Percentiles rank a stretch among this genome's conserved stretches.
These are phyloP conservation scores for Haemorhous mexicanus DNA, from an alignment of 2,113 vertebrate species.

Conservation along the genomic window DNA sequence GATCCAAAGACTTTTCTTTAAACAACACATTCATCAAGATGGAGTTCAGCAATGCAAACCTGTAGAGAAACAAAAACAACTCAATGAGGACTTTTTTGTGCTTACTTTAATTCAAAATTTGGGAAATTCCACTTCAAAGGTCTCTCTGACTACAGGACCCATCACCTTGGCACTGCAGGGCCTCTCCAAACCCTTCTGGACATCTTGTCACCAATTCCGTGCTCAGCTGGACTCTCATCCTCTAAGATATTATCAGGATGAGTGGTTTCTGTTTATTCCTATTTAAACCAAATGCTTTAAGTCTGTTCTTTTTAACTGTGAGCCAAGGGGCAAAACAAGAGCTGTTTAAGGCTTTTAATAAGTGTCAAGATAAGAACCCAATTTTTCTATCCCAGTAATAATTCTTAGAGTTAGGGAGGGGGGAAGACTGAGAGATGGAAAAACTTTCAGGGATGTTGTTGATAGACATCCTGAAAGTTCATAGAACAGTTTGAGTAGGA, in stretches of 20 bases:
- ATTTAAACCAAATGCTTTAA: neutral
- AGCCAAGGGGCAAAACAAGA: neutral
- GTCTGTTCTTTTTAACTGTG: neutral
- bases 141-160: neutral
- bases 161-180: rapidly evolving
- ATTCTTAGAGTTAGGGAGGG: neutral
- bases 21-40: neutral
- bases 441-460: neutral
- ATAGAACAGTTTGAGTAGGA: neutral
- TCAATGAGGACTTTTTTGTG: neutral
- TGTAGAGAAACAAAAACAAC: neutral
- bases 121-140: neutral
- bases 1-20: neutral
- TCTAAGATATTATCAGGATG: neutral
- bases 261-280: neutral
- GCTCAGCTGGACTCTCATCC: neutral
- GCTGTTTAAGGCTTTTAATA: neutral
- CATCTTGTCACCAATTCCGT: neutral
- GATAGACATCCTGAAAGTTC: neutral
- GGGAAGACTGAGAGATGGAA: neutral
- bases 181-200: neutral
- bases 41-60: neutral
- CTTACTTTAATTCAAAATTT: neutral
- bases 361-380: neutral
- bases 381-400: neutral